These are phyloP conservation scores for Crypturellus tataupa DNA, from an alignment of 2,797 vertebrate genomes.

Conservation along the genomic window DNA sequence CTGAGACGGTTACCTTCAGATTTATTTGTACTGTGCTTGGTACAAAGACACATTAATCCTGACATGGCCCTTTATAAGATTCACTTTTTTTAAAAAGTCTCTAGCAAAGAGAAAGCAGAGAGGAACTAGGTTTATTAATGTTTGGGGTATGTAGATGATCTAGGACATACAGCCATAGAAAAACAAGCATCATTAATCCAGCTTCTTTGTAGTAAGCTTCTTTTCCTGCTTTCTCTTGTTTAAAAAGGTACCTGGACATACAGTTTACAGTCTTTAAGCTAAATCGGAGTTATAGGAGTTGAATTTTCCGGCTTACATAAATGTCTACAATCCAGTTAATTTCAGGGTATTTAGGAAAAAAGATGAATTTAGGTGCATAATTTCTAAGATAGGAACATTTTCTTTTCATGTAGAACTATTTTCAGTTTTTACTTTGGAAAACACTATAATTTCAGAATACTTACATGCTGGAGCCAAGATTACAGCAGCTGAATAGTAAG, in stretches of 20 bases:
- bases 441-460: constrained; percentile 1
- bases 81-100: too few relatives aligned
- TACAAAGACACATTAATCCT: background rate
- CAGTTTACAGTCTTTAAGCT: background rate
- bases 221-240: background rate
- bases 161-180: background rate
- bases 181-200: background rate
- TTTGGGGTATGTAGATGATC: background rate
- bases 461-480: background rate
- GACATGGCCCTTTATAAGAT: too few relatives aligned
- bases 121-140: too few relatives aligned
- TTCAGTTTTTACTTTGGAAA: background rate
- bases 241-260: background rate
- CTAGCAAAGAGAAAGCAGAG: background rate
- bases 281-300: background rate
- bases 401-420: background rate
- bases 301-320: background rate
- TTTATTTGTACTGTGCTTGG: background rate
- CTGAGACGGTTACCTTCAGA: background rate
- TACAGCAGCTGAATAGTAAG: background rate
- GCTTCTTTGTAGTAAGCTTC: background rate
- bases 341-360: background rate
- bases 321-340: background rate
- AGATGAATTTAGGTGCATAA: background rate
- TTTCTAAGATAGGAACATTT: background rate